These are phyloP conservation scores for Omphaloscelis lunosa DNA, from an alignment of 2,888 invertebrate species.

Conservation along the genomic window DNA sequence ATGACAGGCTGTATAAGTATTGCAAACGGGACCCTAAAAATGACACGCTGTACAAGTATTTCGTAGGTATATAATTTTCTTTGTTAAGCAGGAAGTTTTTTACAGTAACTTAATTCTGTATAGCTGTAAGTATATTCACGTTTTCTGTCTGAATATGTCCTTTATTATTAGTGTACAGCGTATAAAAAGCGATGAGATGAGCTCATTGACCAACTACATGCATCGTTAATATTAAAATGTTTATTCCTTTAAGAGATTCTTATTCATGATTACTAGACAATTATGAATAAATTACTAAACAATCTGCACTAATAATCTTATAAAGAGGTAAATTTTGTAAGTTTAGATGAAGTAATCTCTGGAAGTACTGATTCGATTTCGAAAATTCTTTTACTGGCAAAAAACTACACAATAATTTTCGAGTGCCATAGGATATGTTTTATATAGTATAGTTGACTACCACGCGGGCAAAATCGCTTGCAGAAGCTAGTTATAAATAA, in stretches of 20 bases:
- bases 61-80: neutral
- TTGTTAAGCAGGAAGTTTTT: slow-evolving; percentile 32
- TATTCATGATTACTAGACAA: slow-evolving; percentile 34
- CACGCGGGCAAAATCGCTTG: neutral
- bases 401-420: neutral
- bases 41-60: neutral
- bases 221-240: slow-evolving; percentile 13
- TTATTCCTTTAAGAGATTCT: slow-evolving; percentile 30
- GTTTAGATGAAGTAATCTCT: neutral
- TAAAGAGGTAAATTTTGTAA: neutral
- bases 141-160: slow-evolving; percentile 7
- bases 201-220: slow-evolving; percentile 44
- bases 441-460: neutral
- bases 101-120: slow-evolving; percentile 11
- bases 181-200: slow-evolving; percentile 53
- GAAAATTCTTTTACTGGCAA: neutral
- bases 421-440: too few relatives aligned
- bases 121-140: neutral
- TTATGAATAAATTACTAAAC: slow-evolving; percentile 26
- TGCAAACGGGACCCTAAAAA: too few relatives aligned
- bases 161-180: slow-evolving; percentile 16
- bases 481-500: too few relatives aligned
- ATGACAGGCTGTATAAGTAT: too few relatives aligned
- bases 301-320: neutral
- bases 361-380: neutral